Evolutionary conservation across 1,140 invertebrate genomes (phyloP).

Genomic region (Drosophila rufa): DNA sequence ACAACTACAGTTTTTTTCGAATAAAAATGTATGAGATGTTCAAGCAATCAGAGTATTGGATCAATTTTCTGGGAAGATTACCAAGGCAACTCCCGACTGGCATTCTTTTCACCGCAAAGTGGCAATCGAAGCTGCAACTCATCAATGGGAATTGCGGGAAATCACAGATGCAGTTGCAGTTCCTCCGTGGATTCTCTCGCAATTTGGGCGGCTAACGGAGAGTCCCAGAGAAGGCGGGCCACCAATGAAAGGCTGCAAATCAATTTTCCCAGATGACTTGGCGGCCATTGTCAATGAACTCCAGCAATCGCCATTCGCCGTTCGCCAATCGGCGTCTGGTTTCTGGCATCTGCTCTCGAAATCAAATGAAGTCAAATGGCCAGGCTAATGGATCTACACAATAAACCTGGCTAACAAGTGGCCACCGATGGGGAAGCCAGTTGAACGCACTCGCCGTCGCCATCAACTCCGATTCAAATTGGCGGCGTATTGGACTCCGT

Average conservation of each 20-base stretch:
- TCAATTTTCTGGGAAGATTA: not conserved
- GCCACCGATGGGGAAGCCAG: slow-evolving; percentile 26
- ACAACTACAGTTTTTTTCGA: slow-evolving; percentile 1
- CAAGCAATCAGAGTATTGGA: not conserved
- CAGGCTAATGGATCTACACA: slow-evolving; percentile 43
- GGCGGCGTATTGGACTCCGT: slow-evolving; percentile 8
- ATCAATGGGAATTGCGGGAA: slow-evolving; percentile 46
- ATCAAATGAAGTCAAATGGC: slow-evolving; percentile 44
- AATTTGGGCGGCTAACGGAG: slow-evolving; percentile 20
- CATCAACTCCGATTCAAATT: slow-evolving; percentile 35
- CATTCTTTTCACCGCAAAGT: slow-evolving; percentile 6
- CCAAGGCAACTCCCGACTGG: not conserved
- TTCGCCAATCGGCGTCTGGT: slow-evolving; percentile 4
- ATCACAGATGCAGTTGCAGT: slow-evolving; percentile 26
- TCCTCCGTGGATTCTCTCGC: slow-evolving; percentile 1
- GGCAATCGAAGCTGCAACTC: slow-evolving; percentile 24
- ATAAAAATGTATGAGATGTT: slow-evolving; percentile 14
- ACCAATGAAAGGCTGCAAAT: slow-evolving; percentile 6
- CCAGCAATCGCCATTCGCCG: not conserved
- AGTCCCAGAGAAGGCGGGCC: not conserved
- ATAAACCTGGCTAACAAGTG: slow-evolving; percentile 52
- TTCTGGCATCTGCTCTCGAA: slow-evolving; percentile 28
- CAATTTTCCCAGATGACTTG: slow-evolving; percentile 42
- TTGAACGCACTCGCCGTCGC: slow-evolving; percentile 38
- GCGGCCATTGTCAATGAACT: slow-evolving; percentile 40